Base-by-base conservation (phyloP, 2,888 invertebrate genomes). In the Macrosiphum euphorbiae region DNA sequence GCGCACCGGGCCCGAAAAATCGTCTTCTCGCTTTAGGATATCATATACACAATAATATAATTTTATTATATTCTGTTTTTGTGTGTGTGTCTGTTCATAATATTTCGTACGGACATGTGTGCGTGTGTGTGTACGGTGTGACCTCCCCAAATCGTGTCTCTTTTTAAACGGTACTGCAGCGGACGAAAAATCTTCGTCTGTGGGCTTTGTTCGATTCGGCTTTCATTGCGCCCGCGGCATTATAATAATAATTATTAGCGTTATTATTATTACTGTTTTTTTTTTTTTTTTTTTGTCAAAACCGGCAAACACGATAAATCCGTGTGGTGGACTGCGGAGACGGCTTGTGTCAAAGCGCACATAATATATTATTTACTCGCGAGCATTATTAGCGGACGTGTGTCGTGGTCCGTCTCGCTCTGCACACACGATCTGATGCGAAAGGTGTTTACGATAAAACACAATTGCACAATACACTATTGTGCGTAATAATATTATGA, bases 291-390 rank as follows among this genome's bases (percentile, higher is more conserved):
- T 44, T 1, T 47, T 4, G 24, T 47, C 41, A 41, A 47, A 86
- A 47, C 52, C n/a, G 58, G 47, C 44, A 86, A 92, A 92, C n/a
- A 8, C 61, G n/a, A 92, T 92, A 61, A 92, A 87, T 92, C 55
- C 35, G 3, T 41, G 55, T 16, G 84, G 84, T 7, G 52, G 52
- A 28, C 44, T 24, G 41, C 90, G 20, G 16, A 47, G 47, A 86
- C 47, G 47, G 47, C 28, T 28, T 47, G 26, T 89, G 61, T 89
- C 89, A 89, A 35, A 41, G 89, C 24, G 26, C 58, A 35, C 55
- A 55, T 55, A 52, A 13, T 5, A 47, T 47, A 47, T 47, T 47
- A 47, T 47, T 88, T 35, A 55, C n/a, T 89, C 16, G 26, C 50
- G 90, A 26, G n/a, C 67, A 35, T n/a, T 41, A 47, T 61, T 89